Evolutionary conservation across 2,113 vertebrate species (phyloP).

Genomic region (Podarcis cretensis): DNA sequence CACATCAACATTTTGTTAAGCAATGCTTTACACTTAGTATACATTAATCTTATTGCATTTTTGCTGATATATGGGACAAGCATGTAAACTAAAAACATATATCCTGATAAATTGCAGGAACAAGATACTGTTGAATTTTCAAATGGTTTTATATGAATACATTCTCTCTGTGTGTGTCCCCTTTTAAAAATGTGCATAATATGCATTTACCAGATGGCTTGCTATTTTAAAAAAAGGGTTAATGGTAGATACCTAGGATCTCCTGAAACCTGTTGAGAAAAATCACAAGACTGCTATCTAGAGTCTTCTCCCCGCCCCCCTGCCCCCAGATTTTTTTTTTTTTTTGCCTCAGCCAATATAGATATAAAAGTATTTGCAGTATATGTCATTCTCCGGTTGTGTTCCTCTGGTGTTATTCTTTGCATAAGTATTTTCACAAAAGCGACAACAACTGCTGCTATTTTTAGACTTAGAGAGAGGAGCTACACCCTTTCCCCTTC

Average conservation of each 20-base stretch:
- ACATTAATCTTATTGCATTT: background rate
- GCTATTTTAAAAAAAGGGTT: background rate
- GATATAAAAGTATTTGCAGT: background rate
- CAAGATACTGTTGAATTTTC: background rate
- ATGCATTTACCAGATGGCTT: background rate
- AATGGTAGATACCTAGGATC: background rate
- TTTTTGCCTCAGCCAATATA: background rate
- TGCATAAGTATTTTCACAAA: slow-evolving; percentile 4
- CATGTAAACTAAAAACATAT: background rate
- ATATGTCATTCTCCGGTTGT: background rate
- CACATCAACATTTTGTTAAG: background rate
- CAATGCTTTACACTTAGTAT: background rate
- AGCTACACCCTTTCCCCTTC: background rate
- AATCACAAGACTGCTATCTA: background rate
- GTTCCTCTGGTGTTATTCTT: background rate
- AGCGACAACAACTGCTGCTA: background rate
- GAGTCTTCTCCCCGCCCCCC: background rate
- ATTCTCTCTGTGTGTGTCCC: background rate
- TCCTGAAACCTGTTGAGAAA: background rate
- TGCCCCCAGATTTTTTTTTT: no score
- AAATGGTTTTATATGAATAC: background rate
- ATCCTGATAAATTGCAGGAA: background rate
- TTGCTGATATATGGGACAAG: background rate
- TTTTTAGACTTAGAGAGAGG: background rate
- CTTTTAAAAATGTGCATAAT: background rate